Conservation (phyloP, 2,113 vertebrate genomes). For the Trogon melanurus region DNA sequence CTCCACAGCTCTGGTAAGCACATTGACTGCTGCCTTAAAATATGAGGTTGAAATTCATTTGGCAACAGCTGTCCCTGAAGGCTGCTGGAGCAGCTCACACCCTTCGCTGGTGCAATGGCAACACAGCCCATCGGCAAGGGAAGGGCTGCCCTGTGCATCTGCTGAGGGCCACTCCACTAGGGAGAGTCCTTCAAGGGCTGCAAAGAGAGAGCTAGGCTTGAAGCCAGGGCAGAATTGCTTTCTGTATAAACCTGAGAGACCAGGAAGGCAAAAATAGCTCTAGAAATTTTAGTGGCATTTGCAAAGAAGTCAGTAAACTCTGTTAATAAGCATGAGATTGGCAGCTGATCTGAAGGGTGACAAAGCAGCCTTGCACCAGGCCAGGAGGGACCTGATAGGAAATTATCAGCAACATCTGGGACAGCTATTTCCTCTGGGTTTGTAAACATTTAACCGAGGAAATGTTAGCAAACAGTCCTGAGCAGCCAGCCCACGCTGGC, state of each 20-base stretch:
- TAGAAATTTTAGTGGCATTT: not conserved
- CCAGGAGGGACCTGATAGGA: not conserved
- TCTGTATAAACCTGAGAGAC: not conserved
- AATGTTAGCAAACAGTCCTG: not conserved
- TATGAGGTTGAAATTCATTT: constrained; percentile 29
- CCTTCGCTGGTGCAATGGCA: not conserved
- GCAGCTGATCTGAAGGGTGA: not conserved
- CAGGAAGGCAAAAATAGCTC: not conserved
- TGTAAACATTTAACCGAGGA: not conserved
- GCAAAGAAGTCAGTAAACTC: not conserved
- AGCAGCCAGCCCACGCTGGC: not conserved
- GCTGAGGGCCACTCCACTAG: not conserved
- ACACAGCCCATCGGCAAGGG: not conserved
- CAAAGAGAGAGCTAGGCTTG: not conserved
- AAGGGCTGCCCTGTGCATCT: not conserved
- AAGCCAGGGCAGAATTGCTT: not conserved
- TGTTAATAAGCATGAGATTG: not conserved
- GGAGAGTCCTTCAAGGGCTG: not conserved
- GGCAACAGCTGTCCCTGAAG: not conserved
- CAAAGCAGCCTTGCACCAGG: not conserved
- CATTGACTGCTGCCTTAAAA: constrained; percentile 29
- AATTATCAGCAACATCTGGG: constrained; percentile 37
- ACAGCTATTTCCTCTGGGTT: not conserved
- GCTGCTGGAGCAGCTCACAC: not conserved
- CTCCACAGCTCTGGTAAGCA: constrained; percentile 29